Percentiles rank a stretch among this genome's conserved stretches.
Conservation (phyloP, 2,797 vertebrate species). For the Microhierax caerulescens region DNA sequence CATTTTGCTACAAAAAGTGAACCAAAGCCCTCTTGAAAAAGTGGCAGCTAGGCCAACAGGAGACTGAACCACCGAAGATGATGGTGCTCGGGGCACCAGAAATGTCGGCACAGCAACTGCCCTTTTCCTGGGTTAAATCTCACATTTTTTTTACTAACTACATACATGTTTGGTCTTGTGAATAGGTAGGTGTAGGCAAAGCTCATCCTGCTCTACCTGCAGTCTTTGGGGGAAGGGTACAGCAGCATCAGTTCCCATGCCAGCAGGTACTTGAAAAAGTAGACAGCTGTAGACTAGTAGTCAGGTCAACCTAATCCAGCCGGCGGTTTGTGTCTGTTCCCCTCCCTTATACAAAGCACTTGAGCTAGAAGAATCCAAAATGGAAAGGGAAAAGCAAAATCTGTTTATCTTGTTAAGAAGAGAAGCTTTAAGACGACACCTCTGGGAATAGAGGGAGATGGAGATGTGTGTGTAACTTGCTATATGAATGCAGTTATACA, state of each 20-base stretch:
- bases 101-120: background rate
- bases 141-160: background rate
- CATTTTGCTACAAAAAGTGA: background rate
- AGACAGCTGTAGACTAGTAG: background rate
- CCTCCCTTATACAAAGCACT: background rate
- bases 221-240: background rate
- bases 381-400: background rate
- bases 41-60: background rate
- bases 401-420: background rate
- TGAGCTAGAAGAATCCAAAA: background rate
- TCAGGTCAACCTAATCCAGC: background rate
- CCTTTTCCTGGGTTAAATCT: background rate
- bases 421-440: background rate
- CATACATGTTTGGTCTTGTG: background rate
- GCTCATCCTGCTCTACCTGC: background rate
- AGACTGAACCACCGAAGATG: background rate
- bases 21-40: background rate
- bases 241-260: background rate
- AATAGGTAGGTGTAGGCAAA: background rate
- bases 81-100: rapidly evolving
- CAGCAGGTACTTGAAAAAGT: background rate
- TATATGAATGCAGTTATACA: background rate
- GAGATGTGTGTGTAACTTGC: background rate
- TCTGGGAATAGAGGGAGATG: background rate
- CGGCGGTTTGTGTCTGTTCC: background rate